These are phyloP conservation scores for Nasonovia ribisnigri DNA, from an alignment of 2,888 invertebrate species.

Conservation along the genomic window DNA sequence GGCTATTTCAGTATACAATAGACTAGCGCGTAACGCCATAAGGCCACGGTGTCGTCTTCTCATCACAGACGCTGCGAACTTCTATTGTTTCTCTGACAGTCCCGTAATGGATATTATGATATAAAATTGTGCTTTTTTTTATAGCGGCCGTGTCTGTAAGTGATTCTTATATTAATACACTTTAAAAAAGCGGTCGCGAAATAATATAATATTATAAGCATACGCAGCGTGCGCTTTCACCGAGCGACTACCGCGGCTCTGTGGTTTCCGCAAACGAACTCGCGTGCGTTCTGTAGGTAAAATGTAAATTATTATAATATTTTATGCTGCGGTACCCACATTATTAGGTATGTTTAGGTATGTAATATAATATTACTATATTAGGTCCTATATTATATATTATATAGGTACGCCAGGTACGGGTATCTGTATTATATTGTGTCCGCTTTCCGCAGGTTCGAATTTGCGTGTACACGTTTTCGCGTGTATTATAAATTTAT, in stretches of 20 bases:
- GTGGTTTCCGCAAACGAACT: slow-evolving; percentile 22
- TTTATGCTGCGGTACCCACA: not conserved
- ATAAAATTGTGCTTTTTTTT: not conserved
- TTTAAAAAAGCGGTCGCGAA: slow-evolving; percentile 23
- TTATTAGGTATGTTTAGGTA: not conserved
- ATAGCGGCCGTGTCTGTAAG: not conserved
- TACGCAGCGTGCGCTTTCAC: slow-evolving; percentile 33
- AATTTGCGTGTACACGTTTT: not conserved
- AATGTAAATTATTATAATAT: not conserved
- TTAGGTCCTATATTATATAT: not conserved
- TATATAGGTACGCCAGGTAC: not conserved
- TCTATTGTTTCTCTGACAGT: slow-evolving; percentile 29
- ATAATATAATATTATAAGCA: not conserved
- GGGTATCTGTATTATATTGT: not conserved
- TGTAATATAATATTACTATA: not conserved
- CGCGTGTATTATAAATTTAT: not conserved
- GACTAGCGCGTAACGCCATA: slow-evolving; percentile 17
- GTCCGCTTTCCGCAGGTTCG: not conserved
- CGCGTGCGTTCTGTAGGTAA: not conserved
- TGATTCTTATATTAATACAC: not conserved
- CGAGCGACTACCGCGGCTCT: not conserved
- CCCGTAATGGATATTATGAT: slow-evolving; percentile 3
- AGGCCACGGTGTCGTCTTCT: slow-evolving; percentile 19
- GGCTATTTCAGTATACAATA: slow-evolving; percentile 33
- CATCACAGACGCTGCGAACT: slow-evolving; percentile 17